Conservation (phyloP, 2,113 vertebrate genomes). For the Phodopus roborovskii region DNA sequence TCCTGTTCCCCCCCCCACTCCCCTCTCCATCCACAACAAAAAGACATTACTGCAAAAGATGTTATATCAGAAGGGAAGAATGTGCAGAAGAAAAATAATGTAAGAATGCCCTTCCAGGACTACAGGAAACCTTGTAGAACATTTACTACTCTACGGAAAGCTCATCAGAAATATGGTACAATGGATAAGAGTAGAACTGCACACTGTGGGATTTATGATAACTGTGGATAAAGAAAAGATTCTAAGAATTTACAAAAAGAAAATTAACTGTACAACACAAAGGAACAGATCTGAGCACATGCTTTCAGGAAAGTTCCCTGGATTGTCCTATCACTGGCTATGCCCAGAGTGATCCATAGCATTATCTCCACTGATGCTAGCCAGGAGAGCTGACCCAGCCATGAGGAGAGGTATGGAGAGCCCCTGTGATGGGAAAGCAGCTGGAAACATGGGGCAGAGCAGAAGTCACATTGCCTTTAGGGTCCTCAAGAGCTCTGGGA, state of each 20-base stretch:
- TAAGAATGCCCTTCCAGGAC: neutral
- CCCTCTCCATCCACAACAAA: neutral
- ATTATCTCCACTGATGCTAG: neutral
- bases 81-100: neutral
- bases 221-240: neutral
- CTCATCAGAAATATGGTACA: neutral
- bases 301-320: neutral
- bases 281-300: neutral
- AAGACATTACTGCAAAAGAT: slow-evolving; percentile 15
- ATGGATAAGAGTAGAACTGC: neutral
- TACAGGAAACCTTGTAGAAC: slow-evolving; percentile 17
- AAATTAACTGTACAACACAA: neutral
- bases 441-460: neutral
- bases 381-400: neutral
- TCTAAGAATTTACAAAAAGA: neutral
- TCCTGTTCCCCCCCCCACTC: no score
- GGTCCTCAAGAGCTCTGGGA: neutral
- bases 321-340: neutral
- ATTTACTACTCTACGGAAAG: neutral
- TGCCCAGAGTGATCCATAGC: neutral
- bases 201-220: neutral
- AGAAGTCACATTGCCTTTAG: neutral
- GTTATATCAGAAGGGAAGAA: neutral
- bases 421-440: neutral
- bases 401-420: neutral